A percentile compares a stretch with the other conserved stretches of the same genome.
phyloP scores from a whole-genome alignment of 1,140 invertebrate genomes.

The Sycophaga agraensis region DNA sequence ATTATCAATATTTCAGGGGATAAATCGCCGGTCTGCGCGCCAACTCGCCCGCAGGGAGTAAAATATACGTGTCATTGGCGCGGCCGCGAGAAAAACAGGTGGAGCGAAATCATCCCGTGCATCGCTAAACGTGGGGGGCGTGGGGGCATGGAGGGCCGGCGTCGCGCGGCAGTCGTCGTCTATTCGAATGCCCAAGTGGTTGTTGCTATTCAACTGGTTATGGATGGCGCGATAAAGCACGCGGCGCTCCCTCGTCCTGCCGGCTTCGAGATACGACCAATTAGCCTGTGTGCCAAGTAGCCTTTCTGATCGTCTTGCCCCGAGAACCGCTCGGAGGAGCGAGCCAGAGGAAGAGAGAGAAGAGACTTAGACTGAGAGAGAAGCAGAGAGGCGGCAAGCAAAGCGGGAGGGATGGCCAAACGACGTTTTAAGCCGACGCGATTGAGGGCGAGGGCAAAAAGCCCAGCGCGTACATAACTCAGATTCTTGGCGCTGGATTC shows the following conservation, averaged over 20 bases:
- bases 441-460: constrained; percentile 23
- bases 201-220: constrained; percentile 42
- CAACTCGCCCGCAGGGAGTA: too few species aligned
- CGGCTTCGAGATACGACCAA: constrained; percentile 46
- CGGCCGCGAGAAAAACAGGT: constrained; percentile 17
- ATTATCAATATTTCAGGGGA: too few species aligned
- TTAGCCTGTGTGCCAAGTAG: constrained; percentile 50
- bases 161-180: too few species aligned
- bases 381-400: not conserved
- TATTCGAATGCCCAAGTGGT: not conserved
- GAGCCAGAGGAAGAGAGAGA: not conserved
- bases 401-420: constrained; percentile 44
- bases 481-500: constrained; percentile 29
- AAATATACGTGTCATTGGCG: too few species aligned
- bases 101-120: not conserved
- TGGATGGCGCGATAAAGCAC: constrained; percentile 49
- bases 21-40: too few species aligned
- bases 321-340: too few species aligned
- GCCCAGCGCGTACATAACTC: constrained; percentile 22
- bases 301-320: constrained; percentile 38
- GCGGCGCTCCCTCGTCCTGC: not conserved
- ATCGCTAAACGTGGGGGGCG: not conserved
- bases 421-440: constrained; percentile 37
- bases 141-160: too few species aligned
- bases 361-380: too few species aligned